Percentiles rank a stretch among this genome's conserved stretches.
Conservation (phyloP, 1,140 invertebrate species). For the Drosophila arizonae region DNA sequence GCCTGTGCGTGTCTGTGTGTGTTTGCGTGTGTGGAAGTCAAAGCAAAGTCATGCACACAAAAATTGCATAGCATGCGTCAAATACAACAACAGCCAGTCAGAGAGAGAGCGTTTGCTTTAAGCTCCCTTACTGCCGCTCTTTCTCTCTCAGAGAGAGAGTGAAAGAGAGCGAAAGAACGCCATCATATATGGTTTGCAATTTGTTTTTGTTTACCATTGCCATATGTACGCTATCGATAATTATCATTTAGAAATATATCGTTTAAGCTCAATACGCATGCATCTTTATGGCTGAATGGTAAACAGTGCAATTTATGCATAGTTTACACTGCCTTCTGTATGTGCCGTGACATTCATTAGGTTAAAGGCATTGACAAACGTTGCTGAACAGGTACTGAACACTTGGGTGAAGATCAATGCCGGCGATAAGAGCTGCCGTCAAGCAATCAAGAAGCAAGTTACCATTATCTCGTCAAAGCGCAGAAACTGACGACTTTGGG, state of each 20-base stretch:
- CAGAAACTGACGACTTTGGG: conserved; percentile 33
- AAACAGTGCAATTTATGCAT: not conserved
- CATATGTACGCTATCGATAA: conserved; percentile 17
- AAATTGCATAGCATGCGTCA: conserved; percentile 28
- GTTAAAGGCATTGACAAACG: conserved; percentile 15
- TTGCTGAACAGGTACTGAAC: conserved; percentile 12
- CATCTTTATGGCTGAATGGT: conserved; percentile 17
- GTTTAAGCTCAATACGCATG: conserved; percentile 20
- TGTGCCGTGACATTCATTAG: conserved; percentile 31
- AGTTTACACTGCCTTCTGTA: not conserved
- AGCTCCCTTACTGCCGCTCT: too few species aligned
- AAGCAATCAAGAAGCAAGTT: conserved; percentile 18
- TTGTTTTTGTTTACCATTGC: conserved; percentile 9
- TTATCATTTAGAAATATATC: conserved; percentile 11
- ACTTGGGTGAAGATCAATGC: conserved; percentile 23
- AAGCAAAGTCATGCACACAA: conserved; percentile 68
- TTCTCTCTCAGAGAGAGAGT: too few species aligned
- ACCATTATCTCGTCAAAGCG: conserved; percentile 20
- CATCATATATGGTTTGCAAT: not conserved
- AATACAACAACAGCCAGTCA: conserved; percentile 12
- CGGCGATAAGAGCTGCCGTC: conserved; percentile 25
- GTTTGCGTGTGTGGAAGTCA: conserved; percentile 61
- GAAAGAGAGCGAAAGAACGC: too few species aligned
- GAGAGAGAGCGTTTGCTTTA: conserved; percentile 2
- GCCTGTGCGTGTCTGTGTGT: conserved; percentile 8